These are phyloP conservation scores for Sylvia borin DNA, from an alignment of 2,797 vertebrate genomes.

Conservation along the genomic window DNA sequence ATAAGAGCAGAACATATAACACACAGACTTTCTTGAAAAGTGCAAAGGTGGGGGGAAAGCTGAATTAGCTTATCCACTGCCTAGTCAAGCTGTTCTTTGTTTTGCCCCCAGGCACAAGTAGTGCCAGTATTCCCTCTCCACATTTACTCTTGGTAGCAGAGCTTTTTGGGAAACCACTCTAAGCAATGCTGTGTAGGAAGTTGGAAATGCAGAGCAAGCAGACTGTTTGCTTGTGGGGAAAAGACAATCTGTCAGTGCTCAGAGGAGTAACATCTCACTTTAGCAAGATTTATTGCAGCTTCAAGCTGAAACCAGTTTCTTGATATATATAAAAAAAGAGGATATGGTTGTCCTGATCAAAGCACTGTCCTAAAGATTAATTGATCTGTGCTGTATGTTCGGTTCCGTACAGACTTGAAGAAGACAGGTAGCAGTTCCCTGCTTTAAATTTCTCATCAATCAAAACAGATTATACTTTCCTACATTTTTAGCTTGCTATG, in stretches of 20 bases:
- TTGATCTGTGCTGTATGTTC: background rate
- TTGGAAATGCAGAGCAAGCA: slow-evolving; percentile 14
- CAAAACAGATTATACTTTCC: background rate
- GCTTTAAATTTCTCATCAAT: slow-evolving; percentile 1
- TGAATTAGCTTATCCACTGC: background rate
- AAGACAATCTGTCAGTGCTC: background rate
- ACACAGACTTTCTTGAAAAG: background rate
- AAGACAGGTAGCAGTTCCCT: background rate
- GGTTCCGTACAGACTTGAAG: background rate
- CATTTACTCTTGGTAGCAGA: background rate
- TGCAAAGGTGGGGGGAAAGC: background rate
- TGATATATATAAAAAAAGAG: background rate
- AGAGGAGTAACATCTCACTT: slow-evolving; percentile 16
- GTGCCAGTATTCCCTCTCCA: background rate
- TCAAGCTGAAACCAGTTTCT: slow-evolving; percentile 5
- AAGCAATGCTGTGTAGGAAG: background rate
- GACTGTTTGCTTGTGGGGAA: background rate
- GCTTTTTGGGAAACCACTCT: background rate
- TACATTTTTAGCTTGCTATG: background rate
- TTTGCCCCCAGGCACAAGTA: background rate
- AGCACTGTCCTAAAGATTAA: slow-evolving; percentile 28
- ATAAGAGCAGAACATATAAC: background rate
- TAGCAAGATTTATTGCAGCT: slow-evolving; percentile 38
- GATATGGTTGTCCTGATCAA: background rate
- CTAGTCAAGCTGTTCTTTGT: background rate